These are phyloP conservation scores for Dryas iulia DNA, from an alignment of 1,140 invertebrate species.

Conservation along the genomic window DNA sequence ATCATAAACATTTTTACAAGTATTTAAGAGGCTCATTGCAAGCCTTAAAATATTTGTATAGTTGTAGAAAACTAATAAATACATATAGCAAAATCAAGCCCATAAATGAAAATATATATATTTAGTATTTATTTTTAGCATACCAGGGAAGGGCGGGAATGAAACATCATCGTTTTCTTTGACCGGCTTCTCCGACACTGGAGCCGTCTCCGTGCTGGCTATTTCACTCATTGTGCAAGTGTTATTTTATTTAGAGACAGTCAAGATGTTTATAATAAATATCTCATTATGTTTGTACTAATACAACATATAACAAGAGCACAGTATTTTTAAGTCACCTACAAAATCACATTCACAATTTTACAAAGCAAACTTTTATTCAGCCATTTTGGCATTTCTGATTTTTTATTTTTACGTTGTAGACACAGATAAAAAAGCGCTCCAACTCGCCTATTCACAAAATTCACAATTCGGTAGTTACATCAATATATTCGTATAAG, in stretches of 20 bases:
- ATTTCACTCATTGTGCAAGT: constrained; percentile 57
- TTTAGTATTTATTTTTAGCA: background rate
- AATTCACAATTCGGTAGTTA: no score
- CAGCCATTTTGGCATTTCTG: constrained; percentile 62
- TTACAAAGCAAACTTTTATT: constrained; percentile 32
- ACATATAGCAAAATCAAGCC: constrained; percentile 2
- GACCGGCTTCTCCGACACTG: constrained; percentile 66
- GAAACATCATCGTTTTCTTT: constrained; percentile 43
- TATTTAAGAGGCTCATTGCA: background rate
- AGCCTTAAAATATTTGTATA: background rate
- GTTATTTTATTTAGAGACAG: background rate
- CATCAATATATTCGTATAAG: background rate
- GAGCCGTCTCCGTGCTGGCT: constrained; percentile 47
- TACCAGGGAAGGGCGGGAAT: constrained; percentile 74
- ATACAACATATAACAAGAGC: background rate
- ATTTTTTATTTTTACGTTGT: constrained; percentile 15
- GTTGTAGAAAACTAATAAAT: background rate
- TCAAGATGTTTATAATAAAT: background rate
- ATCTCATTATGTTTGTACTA: background rate
- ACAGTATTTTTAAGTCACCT: background rate
- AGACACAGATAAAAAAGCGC: constrained; percentile 22
- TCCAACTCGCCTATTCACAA: no score
- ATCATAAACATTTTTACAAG: background rate
- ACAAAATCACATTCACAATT: constrained; percentile 9
- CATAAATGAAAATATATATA: background rate